Conservation (phyloP, 2,888 invertebrate species). For the Lasioglossum villosulum region DNA sequence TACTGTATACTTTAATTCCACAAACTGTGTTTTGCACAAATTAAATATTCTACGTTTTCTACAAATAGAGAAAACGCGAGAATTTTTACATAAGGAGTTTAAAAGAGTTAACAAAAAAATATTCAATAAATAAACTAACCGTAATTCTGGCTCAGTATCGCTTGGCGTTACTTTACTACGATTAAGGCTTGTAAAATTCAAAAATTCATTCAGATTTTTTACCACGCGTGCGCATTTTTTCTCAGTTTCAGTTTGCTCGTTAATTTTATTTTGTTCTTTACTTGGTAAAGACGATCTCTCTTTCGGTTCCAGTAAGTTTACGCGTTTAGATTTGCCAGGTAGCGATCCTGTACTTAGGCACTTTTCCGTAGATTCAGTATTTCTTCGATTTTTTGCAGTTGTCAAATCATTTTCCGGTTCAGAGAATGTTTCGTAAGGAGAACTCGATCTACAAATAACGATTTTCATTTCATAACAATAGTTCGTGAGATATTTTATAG, state of each 20-base stretch:
- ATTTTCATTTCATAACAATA: constrained; percentile 28
- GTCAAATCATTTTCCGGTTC: constrained; percentile 77
- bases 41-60: not conserved
- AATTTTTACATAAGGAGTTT: not conserved
- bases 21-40: not conserved
- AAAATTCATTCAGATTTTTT: constrained; percentile 93
- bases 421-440: constrained; percentile 73
- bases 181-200: constrained; percentile 90
- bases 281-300: constrained; percentile 62
- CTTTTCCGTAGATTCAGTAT: constrained; percentile 78
- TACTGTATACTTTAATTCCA: not conserved
- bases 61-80: not conserved
- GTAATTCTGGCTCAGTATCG: constrained; percentile 76
- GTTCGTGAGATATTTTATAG: not conserved
- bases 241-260: constrained; percentile 73
- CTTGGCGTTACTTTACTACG: constrained; percentile 86
- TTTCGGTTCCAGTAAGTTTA: constrained; percentile 71
- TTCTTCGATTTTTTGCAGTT: constrained; percentile 76
- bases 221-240: constrained; percentile 86
- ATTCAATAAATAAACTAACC: constrained; percentile 50
- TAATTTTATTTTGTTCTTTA: constrained; percentile 65
- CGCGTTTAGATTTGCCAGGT: constrained; percentile 72
- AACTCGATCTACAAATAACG: constrained; percentile 70
- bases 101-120: not conserved
- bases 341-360: constrained; percentile 77